Percentiles rank a stretch among this genome's conserved stretches.
Evolutionary conservation across 2,888 invertebrate genomes (phyloP).

Genomic region (Agapetus fuscipes): DNA sequence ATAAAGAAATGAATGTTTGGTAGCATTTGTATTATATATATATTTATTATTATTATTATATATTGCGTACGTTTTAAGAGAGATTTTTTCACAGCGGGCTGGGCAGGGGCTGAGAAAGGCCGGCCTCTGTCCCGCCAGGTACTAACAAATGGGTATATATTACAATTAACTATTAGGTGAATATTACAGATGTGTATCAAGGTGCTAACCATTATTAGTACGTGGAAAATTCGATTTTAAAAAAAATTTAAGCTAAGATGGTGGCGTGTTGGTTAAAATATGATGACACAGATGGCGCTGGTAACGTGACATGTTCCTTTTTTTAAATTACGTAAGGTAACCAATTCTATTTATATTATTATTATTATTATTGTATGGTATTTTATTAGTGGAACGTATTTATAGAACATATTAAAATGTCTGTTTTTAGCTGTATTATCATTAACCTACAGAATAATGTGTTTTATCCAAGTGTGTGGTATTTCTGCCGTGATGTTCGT

Average conservation of each 20-base stretch:
- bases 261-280: neutral
- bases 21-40: constrained; percentile 22
- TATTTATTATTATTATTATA: constrained; percentile 3
- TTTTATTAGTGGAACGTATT: constrained; percentile 18
- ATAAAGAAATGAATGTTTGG: constrained; percentile 19
- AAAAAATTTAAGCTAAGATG: constrained; percentile 7
- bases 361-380: constrained; percentile 7
- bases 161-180: constrained; percentile 21
- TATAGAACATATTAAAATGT: constrained; percentile 20
- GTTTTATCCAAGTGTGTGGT: no score
- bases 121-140: constrained; percentile 8
- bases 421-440: constrained; percentile 17
- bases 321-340: constrained; percentile 20
- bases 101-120: neutral
- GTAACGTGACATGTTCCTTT: constrained; percentile 18
- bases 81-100: neutral
- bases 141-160: constrained; percentile 22
- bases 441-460: no score
- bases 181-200: constrained; percentile 20
- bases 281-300: neutral
- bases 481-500: no score
- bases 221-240: constrained; percentile 20
- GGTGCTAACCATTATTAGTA: constrained; percentile 23
- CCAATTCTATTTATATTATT: constrained; percentile 19
- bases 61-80: neutral